Conservation (phyloP, 2,888 invertebrate genomes). For the Limnephilus rhombicus region DNA sequence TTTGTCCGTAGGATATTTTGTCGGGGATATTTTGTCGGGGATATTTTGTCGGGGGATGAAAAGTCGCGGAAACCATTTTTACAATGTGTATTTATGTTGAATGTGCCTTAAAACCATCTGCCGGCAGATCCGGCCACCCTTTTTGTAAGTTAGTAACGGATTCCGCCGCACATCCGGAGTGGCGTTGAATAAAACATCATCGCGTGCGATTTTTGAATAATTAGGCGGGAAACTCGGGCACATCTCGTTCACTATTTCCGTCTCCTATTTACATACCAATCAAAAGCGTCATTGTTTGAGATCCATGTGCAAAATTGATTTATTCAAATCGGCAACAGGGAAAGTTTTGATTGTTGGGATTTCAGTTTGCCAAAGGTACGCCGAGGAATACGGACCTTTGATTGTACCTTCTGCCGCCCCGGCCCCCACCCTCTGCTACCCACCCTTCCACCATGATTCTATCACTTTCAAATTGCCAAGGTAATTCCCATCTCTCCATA, state of each 20-base stretch:
- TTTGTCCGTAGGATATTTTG: too few relatives aligned
- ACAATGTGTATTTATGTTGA: slow-evolving; percentile 25
- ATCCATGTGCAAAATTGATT: slow-evolving; percentile 58
- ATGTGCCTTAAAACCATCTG: slow-evolving; percentile 47
- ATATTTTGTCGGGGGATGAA: too few relatives aligned
- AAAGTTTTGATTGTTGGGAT: slow-evolving; percentile 55
- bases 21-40: too few relatives aligned
- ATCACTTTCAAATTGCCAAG: slow-evolving; percentile 26
- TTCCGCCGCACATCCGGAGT: slow-evolving; percentile 46
- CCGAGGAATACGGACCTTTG: slow-evolving; percentile 25
- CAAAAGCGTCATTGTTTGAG: slow-evolving; percentile 70
- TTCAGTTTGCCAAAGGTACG: slow-evolving; percentile 45
- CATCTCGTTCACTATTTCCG: slow-evolving; percentile 55
- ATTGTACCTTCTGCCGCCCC: background rate
- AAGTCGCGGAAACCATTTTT: background rate
- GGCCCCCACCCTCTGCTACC: background rate
- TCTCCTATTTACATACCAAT: slow-evolving; percentile 64
- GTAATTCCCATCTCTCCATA: slow-evolving; percentile 36
- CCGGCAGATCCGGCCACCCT: slow-evolving; percentile 37
- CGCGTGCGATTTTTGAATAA: slow-evolving; percentile 57
- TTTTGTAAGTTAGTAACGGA: slow-evolving; percentile 53
- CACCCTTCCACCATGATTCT: background rate
- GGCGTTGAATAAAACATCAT: slow-evolving; percentile 59
- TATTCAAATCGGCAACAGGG: slow-evolving; percentile 57
- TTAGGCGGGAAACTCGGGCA: slow-evolving; percentile 52